These are phyloP conservation scores for Coptotermes formosanus DNA, from an alignment of 1,140 invertebrate species.

Conservation along the genomic window DNA sequence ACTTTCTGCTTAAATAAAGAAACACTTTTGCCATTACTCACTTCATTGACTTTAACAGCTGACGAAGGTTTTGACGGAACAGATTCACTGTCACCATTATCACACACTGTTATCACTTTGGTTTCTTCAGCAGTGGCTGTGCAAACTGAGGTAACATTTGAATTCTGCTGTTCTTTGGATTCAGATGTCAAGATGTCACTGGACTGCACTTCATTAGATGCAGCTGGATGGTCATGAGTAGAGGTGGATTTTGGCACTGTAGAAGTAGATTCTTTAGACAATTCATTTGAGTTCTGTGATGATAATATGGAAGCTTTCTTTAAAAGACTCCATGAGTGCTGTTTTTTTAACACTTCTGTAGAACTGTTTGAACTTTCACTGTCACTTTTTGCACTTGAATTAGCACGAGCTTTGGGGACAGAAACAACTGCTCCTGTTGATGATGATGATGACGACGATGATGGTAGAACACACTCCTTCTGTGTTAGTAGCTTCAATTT, in stretches of 20 bases:
- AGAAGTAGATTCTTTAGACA: not conserved
- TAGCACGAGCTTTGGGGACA: too few species aligned
- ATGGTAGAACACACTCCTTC: not conserved
- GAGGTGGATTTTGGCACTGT: not conserved
- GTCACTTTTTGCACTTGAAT: not conserved
- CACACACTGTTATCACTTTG: not conserved
- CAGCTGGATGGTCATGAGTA: not conserved
- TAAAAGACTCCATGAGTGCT: conserved; percentile 21
- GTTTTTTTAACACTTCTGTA: not conserved
- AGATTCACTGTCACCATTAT: not conserved
- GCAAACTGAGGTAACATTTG: too few species aligned
- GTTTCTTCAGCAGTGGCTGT: not conserved
- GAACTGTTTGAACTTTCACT: not conserved
- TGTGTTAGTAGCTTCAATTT: not conserved
- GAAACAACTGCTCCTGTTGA: not conserved
- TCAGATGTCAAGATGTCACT: too few species aligned
- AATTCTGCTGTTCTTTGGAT: too few species aligned
- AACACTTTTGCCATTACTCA: not conserved
- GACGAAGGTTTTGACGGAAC: not conserved
- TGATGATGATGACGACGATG: not conserved
- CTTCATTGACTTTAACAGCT: not conserved
- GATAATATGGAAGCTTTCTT: conserved; percentile 13
- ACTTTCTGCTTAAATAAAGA: not conserved
- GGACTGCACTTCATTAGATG: too few species aligned
- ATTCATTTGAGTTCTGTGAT: not conserved